A percentile compares a stretch with the other conserved stretches of the same genome.
Conservation (phyloP, 2,797 vertebrate genomes). For the Brachymystax lenok region DNA sequence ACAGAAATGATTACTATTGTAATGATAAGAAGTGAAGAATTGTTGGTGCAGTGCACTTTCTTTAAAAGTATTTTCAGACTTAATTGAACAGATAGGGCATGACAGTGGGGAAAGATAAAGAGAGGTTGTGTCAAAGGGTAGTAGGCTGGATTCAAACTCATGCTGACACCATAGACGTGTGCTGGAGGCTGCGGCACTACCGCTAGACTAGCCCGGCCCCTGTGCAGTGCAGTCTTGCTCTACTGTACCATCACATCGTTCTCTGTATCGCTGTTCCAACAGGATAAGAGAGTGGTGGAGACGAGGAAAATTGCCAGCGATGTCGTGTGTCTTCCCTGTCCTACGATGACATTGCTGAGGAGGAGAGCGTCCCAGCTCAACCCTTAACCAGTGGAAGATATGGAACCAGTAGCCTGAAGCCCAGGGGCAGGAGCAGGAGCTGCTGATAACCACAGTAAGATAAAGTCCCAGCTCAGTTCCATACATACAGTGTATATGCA, state of each 20-base stretch:
- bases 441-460: not conserved
- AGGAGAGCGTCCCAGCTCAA: not conserved
- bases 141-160: not conserved
- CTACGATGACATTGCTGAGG: slow-evolving; percentile 65
- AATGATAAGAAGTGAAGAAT: no score
- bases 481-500: not conserved
- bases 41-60: no score
- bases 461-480: not conserved
- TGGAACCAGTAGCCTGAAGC: not conserved
- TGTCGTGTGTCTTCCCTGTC: slow-evolving; percentile 41
- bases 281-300: slow-evolving; percentile 8
- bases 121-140: not conserved
- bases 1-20: no score
- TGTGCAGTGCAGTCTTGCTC: not conserved
- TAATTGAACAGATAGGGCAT: not conserved
- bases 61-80: not conserved
- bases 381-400: slow-evolving; percentile 1
- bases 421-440: not conserved
- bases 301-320: not conserved
- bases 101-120: not conserved
- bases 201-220: not conserved
- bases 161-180: not conserved
- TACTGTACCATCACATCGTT: not conserved
- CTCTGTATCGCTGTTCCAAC: not conserved
- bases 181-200: not conserved